Evolutionary conservation across 2,888 invertebrate genomes (phyloP).

Genomic region (Heliothis peltigera): DNA sequence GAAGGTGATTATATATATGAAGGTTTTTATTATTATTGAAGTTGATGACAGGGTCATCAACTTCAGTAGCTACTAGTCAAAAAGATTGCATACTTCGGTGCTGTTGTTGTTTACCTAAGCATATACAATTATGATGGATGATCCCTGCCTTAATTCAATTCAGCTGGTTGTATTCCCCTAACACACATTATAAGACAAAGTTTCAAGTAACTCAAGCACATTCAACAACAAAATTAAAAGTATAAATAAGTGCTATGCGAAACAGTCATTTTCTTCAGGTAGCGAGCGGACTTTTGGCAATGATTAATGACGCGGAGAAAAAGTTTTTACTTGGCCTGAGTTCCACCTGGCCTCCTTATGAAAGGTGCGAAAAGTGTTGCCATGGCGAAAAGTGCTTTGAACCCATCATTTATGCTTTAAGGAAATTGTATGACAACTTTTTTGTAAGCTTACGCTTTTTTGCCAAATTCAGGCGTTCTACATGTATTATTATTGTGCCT

Average conservation of each 20-base stretch:
- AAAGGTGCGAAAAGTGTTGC: conserved; percentile 49
- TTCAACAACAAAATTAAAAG: conserved; percentile 50
- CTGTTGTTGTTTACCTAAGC: neutral
- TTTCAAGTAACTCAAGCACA: conserved; percentile 38
- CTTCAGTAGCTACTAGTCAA: too few relatives aligned
- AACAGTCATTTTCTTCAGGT: conserved; percentile 57
- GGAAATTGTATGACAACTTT: conserved; percentile 61
- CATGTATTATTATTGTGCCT: conserved; percentile 2
- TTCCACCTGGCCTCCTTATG: conserved; percentile 58
- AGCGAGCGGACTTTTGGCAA: conserved; percentile 68
- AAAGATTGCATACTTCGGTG: neutral
- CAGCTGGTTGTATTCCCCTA: neutral
- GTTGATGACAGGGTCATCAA: too few relatives aligned
- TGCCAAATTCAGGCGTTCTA: conserved; percentile 17
- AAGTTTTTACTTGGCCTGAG: conserved; percentile 60
- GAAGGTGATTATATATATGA: too few relatives aligned
- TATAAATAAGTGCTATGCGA: conserved; percentile 52
- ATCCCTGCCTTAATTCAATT: neutral
- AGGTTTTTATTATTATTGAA: too few relatives aligned
- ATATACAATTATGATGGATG: neutral
- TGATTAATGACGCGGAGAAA: conserved; percentile 74
- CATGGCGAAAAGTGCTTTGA: conserved; percentile 51
- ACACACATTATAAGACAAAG: conserved; percentile 13
- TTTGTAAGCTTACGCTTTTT: conserved; percentile 28
- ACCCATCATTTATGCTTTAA: conserved; percentile 63